phyloP scores from a whole-genome alignment of 2,888 invertebrate species.

The Disparrhopalites patrizii region DNA sequence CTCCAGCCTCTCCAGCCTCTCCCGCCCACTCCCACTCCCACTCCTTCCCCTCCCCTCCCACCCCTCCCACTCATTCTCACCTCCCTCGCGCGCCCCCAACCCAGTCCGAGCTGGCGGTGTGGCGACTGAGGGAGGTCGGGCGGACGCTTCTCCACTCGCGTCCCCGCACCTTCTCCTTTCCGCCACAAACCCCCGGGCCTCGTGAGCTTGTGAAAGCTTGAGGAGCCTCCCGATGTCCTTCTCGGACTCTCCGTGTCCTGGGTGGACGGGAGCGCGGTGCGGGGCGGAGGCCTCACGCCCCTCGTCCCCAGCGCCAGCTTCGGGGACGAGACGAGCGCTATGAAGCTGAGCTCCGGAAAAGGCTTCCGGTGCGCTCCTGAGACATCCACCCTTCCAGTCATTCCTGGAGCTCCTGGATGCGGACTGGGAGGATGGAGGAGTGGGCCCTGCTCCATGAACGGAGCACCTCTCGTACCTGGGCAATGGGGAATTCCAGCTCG shows the following conservation, averaged over 20 bases:
- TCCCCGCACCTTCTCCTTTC: neutral
- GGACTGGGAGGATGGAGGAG: neutral
- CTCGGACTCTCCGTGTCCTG: neutral
- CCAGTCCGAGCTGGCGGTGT: too few relatives aligned
- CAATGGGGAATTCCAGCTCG: constrained; percentile 23
- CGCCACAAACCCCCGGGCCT: neutral
- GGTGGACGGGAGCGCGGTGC: too few relatives aligned
- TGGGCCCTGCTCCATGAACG: constrained; percentile 1
- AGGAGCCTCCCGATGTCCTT: neutral
- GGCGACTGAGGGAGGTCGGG: neutral
- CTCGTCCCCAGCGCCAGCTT: neutral
- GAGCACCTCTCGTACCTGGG: neutral
- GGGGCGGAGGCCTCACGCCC: neutral
- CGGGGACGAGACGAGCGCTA: neutral
- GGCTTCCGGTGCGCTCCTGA: too few relatives aligned
- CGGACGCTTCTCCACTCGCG: neutral
- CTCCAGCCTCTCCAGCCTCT: neutral
- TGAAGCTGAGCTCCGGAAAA: neutral
- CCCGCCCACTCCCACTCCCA: neutral
- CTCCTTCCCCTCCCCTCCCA: neutral
- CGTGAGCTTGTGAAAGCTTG: neutral
- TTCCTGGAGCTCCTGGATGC: neutral
- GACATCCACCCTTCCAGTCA: neutral
- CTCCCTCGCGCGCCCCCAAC: too few relatives aligned
- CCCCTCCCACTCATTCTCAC: neutral